Percentiles rank a stretch among this genome's conserved stretches.
Conservation (phyloP, 2,888 invertebrate species). For the Euproctis similis region DNA sequence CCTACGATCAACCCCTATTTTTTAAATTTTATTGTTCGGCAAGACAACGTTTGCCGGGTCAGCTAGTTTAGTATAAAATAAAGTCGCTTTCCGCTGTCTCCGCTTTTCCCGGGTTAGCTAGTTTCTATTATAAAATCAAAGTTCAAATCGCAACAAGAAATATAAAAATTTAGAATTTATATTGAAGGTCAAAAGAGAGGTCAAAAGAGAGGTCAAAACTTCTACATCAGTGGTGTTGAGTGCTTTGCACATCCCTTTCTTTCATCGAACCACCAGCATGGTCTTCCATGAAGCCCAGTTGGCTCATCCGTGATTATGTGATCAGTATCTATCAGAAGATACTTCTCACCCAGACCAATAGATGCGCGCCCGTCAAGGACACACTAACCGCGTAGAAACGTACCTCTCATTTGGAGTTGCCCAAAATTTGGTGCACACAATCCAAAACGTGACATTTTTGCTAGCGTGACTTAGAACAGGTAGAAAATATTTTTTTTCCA, state of each 20-base stretch:
- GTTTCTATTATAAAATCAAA: too few relatives aligned
- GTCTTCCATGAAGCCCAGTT: conserved; percentile 37
- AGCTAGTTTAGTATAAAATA: too few relatives aligned
- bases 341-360: conserved; percentile 52
- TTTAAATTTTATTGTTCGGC: too few relatives aligned
- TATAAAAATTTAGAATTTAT: too few relatives aligned
- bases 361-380: conserved; percentile 27
- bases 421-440: conserved; percentile 23
- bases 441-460: conserved; percentile 26
- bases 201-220: conserved; percentile 61
- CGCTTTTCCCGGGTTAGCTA: too few relatives aligned
- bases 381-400: conserved; percentile 63
- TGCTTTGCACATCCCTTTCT: conserved; percentile 59
- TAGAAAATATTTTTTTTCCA: too few relatives aligned
- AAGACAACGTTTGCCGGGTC: too few relatives aligned
- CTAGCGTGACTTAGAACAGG: conserved; percentile 44
- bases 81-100: too few relatives aligned
- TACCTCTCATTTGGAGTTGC: conserved; percentile 37
- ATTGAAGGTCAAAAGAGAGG: too few relatives aligned
- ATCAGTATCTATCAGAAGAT: conserved; percentile 40
- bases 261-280: conserved; percentile 30
- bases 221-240: conserved; percentile 63
- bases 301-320: too few relatives aligned
- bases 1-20: too few relatives aligned
- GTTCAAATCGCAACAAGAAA: too few relatives aligned